These are phyloP conservation scores for Microctenopoma lineatum DNA, from an alignment of 2,797 vertebrate species.

Conservation along the genomic window DNA sequence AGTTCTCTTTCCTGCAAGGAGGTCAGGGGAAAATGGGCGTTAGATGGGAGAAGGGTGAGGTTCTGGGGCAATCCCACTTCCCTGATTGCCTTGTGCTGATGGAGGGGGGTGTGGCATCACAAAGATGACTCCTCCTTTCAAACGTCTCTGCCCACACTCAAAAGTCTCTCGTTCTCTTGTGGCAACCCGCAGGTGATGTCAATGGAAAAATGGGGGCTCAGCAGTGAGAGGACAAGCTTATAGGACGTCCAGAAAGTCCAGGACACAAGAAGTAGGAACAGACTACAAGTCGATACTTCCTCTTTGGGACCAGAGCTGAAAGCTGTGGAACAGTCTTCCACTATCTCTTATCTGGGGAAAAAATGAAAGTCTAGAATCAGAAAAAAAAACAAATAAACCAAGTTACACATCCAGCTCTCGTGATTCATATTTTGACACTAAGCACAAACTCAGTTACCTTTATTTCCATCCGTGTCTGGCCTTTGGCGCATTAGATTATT, in stretches of 20 bases:
- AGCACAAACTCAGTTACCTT: conserved; percentile 82
- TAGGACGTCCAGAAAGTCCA: conserved; percentile 76
- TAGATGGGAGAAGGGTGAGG: conserved; percentile 59
- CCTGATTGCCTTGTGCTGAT: conserved; percentile 84
- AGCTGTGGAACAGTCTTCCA: conserved; percentile 49
- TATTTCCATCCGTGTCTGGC: conserved; percentile 87
- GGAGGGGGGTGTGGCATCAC: conserved; percentile 40
- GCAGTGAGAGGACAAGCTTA: conserved; percentile 82
- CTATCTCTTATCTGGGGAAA: conserved; percentile 82
- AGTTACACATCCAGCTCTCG: neutral
- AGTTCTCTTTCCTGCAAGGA: conserved; percentile 82
- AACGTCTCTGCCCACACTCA: conserved; percentile 64
- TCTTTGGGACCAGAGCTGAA: conserved; percentile 69
- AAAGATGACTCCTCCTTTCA: conserved; percentile 65
- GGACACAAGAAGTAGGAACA: conserved; percentile 69
- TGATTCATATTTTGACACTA: neutral
- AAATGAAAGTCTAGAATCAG: conserved; percentile 10
- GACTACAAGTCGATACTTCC: conserved; percentile 59
- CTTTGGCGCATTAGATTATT: conserved; percentile 88
- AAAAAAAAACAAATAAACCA: conserved; percentile 11
- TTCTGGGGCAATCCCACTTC: conserved; percentile 75
- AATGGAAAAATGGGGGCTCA: conserved; percentile 69
- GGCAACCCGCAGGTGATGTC: conserved; percentile 40
- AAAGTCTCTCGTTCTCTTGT: conserved; percentile 68
- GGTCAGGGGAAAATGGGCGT: conserved; percentile 57